Evolutionary conservation across 2,888 invertebrate species (phyloP).

Genomic region (Hyppa rectilinea): DNA sequence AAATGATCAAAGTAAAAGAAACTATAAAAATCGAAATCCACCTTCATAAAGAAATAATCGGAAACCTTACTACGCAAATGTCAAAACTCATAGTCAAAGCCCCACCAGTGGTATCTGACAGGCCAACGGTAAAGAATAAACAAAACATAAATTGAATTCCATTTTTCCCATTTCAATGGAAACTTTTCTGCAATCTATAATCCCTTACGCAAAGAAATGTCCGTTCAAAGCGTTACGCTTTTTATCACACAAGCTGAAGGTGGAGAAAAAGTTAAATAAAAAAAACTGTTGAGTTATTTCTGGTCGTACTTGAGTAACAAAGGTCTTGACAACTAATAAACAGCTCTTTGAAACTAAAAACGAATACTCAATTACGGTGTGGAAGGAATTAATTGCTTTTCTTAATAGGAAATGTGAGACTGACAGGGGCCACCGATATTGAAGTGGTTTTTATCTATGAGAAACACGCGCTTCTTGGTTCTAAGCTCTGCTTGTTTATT

Average conservation of each 20-base stretch:
- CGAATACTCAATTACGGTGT: conserved; percentile 21
- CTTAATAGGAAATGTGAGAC: neutral
- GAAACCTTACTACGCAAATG: neutral
- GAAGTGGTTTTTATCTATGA: neutral
- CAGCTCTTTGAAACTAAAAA: conserved; percentile 8
- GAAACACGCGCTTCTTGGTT: neutral
- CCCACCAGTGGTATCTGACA: neutral
- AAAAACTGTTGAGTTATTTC: conserved; percentile 19
- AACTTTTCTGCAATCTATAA: conserved; percentile 6
- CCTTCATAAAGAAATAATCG: neutral
- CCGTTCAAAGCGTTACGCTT: conserved; percentile 2
- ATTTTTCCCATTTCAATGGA: neutral
- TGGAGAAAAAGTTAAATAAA: conserved; percentile 8
- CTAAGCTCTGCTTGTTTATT: neutral
- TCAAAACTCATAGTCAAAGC: neutral
- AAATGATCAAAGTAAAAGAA: neutral
- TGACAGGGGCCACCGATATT: neutral
- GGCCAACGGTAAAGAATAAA: neutral
- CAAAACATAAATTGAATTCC: conserved; percentile 1
- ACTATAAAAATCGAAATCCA: neutral
- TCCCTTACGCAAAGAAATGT: neutral
- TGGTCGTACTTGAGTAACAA: conserved; percentile 1
- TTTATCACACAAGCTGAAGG: conserved; percentile 4
- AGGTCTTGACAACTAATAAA: conserved; percentile 33
- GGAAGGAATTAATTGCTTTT: conserved; percentile 24